phyloP scores from a whole-genome alignment of 2,113 vertebrate genomes.

The Cygnus buccinator region DNA sequence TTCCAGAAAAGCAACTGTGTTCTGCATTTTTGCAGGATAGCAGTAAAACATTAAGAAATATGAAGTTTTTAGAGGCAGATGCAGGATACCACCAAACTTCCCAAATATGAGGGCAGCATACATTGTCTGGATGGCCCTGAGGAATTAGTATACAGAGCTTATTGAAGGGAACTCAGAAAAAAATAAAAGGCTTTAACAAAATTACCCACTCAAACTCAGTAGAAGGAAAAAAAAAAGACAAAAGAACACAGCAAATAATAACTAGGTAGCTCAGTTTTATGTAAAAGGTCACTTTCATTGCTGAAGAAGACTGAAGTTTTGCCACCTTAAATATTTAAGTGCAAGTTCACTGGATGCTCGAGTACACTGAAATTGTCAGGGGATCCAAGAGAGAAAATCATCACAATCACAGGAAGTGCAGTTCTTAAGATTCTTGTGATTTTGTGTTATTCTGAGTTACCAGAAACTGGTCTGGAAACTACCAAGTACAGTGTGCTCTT shows the following conservation, averaged over 20 bases:
- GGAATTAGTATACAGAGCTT: neutral
- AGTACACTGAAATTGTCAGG: neutral
- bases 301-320: neutral
- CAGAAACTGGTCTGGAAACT: slow-evolving; percentile 46
- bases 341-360: neutral
- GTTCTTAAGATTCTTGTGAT: neutral
- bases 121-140: neutral
- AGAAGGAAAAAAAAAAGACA: neutral
- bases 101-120: neutral
- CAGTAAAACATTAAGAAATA: neutral
- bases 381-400: neutral
- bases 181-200: neutral
- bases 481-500: slow-evolving; percentile 26
- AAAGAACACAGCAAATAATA: neutral
- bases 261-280: neutral
- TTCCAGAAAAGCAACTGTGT: neutral
- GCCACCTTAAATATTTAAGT: neutral
- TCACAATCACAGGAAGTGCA: neutral
- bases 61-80: neutral
- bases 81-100: neutral
- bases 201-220: neutral
- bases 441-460: slow-evolving; percentile 1
- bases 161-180: neutral
- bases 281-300: neutral
- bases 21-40: neutral